These are phyloP conservation scores for Zosterops japonicus DNA, from an alignment of 2,113 vertebrate species.

Conservation along the genomic window DNA sequence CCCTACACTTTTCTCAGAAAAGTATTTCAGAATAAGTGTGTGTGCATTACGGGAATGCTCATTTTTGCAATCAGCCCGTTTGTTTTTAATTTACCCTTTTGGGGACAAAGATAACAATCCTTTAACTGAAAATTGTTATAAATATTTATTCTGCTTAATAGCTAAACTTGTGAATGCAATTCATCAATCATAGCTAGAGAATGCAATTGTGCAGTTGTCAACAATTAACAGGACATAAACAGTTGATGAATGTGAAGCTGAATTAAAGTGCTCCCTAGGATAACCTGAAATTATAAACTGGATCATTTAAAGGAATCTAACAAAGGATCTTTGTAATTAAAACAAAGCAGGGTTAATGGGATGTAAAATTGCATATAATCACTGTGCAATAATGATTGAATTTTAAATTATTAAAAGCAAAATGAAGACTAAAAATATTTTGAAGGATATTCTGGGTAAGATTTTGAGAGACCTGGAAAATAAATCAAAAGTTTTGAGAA, in stretches of 20 bases:
- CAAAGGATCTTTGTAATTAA: slow-evolving; percentile 90
- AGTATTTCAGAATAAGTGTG: neutral
- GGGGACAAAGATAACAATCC: slow-evolving; percentile 70
- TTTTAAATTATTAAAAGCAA: slow-evolving; percentile 81
- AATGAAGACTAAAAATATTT: slow-evolving; percentile 66
- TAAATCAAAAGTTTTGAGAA: slow-evolving; percentile 52
- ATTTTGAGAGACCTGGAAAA: slow-evolving; percentile 22
- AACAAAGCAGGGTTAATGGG: slow-evolving; percentile 90
- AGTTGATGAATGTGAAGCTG: slow-evolving; percentile 85
- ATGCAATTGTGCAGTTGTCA: slow-evolving; percentile 87
- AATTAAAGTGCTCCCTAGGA: slow-evolving; percentile 83
- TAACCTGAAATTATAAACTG: slow-evolving; percentile 82
- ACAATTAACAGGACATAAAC: slow-evolving; percentile 84
- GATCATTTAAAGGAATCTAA: slow-evolving; percentile 84
- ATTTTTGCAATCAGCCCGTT: slow-evolving; percentile 27
- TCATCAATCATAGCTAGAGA: slow-evolving; percentile 80
- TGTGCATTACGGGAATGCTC: neutral
- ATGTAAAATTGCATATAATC: slow-evolving; percentile 92
- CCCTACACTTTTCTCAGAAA: neutral
- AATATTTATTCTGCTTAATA: slow-evolving; percentile 81
- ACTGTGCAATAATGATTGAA: slow-evolving; percentile 77
- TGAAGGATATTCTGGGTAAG: slow-evolving; percentile 43
- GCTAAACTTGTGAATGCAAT: slow-evolving; percentile 68
- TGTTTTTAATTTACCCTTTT: slow-evolving; percentile 70
- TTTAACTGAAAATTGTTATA: slow-evolving; percentile 77